These are phyloP conservation scores for Papilio machaon DNA, from an alignment of 1,140 invertebrate genomes.

Conservation along the genomic window DNA sequence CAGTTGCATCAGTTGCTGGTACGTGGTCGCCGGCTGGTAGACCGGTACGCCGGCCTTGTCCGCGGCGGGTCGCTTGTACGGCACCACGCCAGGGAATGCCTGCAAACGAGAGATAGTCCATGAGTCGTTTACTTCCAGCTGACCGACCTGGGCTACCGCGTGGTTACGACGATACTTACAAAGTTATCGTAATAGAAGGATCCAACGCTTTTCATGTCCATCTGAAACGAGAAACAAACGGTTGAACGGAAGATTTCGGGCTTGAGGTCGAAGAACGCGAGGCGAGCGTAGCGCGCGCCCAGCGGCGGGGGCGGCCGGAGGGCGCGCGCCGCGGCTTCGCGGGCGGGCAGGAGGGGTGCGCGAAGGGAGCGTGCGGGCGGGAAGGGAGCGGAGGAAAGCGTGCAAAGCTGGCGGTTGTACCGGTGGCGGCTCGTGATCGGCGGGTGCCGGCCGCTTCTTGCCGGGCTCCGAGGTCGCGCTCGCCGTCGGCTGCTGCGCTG, in stretches of 20 bases:
- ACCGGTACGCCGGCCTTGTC: constrained; percentile 97
- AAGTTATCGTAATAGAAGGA: constrained; percentile 97
- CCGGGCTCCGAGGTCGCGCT: constrained; percentile 75
- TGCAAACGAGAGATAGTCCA: constrained; percentile 76
- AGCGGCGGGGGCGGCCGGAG: constrained; percentile 57
- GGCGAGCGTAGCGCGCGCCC: constrained; percentile 63
- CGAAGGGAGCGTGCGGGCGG: constrained; percentile 65
- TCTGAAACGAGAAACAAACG: constrained; percentile 86
- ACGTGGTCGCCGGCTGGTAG: constrained; percentile 96
- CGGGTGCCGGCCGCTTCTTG: constrained; percentile 78
- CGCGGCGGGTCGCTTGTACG: constrained; percentile 96
- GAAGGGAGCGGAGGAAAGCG: constrained; percentile 65
- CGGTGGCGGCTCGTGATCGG: constrained; percentile 78
- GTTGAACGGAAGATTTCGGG: constrained; percentile 66
- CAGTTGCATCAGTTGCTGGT: constrained; percentile 97
- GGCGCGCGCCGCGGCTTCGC: constrained; percentile 52
- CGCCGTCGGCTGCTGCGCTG: constrained; percentile 75
- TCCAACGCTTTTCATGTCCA: constrained; percentile 96
- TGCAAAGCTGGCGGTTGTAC: constrained; percentile 75
- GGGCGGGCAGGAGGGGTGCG: constrained; percentile 60
- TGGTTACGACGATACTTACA: constrained; percentile 86
- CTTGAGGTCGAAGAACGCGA: constrained; percentile 55
- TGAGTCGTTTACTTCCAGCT: constrained; percentile 13
- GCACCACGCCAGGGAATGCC: constrained; percentile 95
- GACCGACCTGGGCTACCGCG: not conserved